Percentiles rank a stretch among this genome's conserved stretches.
These are phyloP conservation scores for Forbesichthys papilliferus DNA, from an alignment of 2,113 vertebrate species.

Conservation along the genomic window DNA sequence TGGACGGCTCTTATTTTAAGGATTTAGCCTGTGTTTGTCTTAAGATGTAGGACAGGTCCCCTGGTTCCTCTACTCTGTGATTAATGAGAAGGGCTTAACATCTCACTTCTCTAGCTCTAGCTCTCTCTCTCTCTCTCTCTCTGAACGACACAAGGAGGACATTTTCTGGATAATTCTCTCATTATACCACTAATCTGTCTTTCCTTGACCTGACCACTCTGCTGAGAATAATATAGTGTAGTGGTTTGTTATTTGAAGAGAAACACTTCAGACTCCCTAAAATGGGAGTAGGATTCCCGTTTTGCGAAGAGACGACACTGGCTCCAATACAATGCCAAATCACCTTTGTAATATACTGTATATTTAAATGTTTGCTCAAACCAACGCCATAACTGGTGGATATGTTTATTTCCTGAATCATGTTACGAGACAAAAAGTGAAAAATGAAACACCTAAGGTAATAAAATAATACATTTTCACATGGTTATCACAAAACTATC, in stretches of 20 bases:
- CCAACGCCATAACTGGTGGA: no score
- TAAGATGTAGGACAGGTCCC: constrained; percentile 71
- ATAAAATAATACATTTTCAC: no score
- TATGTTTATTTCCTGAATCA: no score
- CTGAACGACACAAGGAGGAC: constrained; percentile 41
- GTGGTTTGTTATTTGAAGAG: constrained; percentile 29
- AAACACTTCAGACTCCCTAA: neutral
- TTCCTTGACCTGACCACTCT: constrained; percentile 10
- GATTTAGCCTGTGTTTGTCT: constrained; percentile 19
- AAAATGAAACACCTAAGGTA: no score
- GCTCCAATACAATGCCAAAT: neutral
- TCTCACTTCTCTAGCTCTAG: constrained; percentile 33
- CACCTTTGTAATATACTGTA: no score
- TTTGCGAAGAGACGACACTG: neutral
- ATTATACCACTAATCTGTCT: constrained; percentile 40
- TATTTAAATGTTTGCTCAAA: no score
- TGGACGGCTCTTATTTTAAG: constrained; percentile 63
- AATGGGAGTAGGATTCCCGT: neutral
- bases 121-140: constrained; percentile 28
- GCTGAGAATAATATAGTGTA: constrained; percentile 41
- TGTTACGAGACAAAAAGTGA: no score
- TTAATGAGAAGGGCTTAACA: constrained; percentile 64
- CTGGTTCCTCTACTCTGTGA: constrained; percentile 62
- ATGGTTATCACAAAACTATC: no score
- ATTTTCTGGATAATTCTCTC: constrained; percentile 26